phyloP scores from a whole-genome alignment of 2,888 invertebrate genomes.

The Conops quadrifasciatus region DNA sequence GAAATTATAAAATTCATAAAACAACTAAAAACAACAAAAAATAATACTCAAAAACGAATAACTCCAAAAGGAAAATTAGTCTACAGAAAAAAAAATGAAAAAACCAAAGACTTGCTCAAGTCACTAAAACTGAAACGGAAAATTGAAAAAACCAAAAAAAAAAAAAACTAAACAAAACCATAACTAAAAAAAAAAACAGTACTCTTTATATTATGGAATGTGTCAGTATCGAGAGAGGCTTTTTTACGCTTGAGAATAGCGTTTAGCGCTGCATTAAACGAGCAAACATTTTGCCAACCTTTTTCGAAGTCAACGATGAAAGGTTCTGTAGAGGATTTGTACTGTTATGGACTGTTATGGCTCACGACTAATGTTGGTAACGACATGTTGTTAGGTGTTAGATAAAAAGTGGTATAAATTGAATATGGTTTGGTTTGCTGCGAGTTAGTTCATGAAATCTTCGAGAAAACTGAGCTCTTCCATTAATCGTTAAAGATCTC shows the following conservation, averaged over 20 bases:
- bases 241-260: constrained; percentile 23
- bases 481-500: no score
- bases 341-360: no score
- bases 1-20: not conserved
- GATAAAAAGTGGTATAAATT: no score
- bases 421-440: no score
- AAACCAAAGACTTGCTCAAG: constrained; percentile 38
- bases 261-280: constrained; percentile 40
- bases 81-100: constrained; percentile 44
- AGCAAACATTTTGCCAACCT: no score
- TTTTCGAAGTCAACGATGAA: no score
- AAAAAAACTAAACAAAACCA: constrained; percentile 39
- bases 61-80: constrained; percentile 18
- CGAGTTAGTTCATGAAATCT: no score
- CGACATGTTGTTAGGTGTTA: no score
- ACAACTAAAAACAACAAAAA: not conserved
- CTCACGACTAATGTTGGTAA: no score
- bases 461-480: no score
- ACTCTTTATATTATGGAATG: constrained; percentile 18
- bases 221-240: constrained; percentile 12
- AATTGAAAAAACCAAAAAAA: constrained; percentile 37
- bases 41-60: constrained; percentile 39
- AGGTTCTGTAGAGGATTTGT: no score
- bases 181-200: constrained; percentile 39
- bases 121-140: constrained; percentile 26